Evolutionary conservation across 1,140 invertebrate genomes (phyloP), one percentile per base, ranked within the genome.

Genomic region (Drosophila simulans): DNA sequence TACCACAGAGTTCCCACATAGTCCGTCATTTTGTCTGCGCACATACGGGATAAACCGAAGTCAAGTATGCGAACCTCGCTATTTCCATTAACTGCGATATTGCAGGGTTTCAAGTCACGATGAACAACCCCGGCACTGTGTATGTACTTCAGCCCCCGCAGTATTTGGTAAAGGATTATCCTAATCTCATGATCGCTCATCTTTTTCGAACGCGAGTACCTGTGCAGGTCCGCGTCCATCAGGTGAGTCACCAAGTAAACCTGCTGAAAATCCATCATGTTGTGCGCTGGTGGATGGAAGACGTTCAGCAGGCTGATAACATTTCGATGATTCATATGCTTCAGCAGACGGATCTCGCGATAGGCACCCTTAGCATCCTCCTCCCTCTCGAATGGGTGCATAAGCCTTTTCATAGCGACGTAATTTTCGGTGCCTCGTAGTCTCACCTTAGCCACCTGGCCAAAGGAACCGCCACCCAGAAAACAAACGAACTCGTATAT

Each of bases 311-410:
- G 93, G 17, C 98, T 94, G 78, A 95, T 97, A 93, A 99, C 98
- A 96, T 99, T 99, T 93, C 99, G 98, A 94, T 99, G 99, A 93
- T 99, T 97, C 96, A 99, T 99, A 83, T 99, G 97, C 92, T 99
- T 99, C 58, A 99, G 95, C 93, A 99, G 95, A 54, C 98, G 95
- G 70, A 99, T 94, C 93, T 99, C 99, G 60, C 99, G 94, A 92
- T 99, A 99, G 7, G 98, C 99, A 77, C 98, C 94, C 93, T 99
- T 99, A 13, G 98, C 99, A 94, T 99, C 98, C 39, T 99, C 98
- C 25, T 97, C 97, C 64, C 98, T 98, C 92, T 99, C 98, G 93
- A 99, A 99, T 35, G 98, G 98, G 62, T 97, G 94, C 40, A 98
- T 97, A 73, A 99, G 94, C 92, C 99, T 99, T 93, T 99, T 99